Evolutionary conservation across 2,797 vertebrate genomes (phyloP).

Genomic region (Serranus cabrilla): DNA sequence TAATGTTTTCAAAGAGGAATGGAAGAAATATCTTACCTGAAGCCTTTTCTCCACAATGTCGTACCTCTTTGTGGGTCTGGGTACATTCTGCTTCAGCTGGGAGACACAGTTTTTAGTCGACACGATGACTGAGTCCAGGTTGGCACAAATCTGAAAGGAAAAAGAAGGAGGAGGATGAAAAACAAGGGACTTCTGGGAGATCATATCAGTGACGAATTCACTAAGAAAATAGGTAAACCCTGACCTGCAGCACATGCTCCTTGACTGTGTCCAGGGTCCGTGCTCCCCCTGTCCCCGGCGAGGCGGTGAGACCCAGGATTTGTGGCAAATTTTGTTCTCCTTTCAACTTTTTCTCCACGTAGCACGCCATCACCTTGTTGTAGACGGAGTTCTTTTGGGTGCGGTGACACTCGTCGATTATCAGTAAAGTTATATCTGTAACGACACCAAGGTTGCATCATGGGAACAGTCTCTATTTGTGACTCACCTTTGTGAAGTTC

Average conservation of each 20-base stretch:
- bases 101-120: constrained; percentile 74
- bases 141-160: constrained; percentile 91
- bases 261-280: constrained; percentile 81
- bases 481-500: background rate
- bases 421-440: constrained; percentile 91
- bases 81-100: constrained; percentile 79
- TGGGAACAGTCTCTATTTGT: too few species aligned
- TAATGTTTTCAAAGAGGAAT: background rate
- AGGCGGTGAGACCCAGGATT: constrained; percentile 95
- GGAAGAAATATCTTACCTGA: constrained; percentile 68
- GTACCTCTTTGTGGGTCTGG: constrained; percentile 88
- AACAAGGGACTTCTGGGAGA: background rate
- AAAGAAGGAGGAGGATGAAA: background rate
- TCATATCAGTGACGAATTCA: background rate
- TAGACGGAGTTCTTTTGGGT: constrained; percentile 91
- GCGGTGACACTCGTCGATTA: constrained; percentile 97
- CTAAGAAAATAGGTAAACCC: constrained; percentile 8
- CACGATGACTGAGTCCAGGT: constrained; percentile 91
- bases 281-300: constrained; percentile 90
- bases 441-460: background rate
- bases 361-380: constrained; percentile 92
- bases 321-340: constrained; percentile 81
- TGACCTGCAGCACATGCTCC: constrained; percentile 91
- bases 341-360: constrained; percentile 86
- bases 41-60: constrained; percentile 86